Conservation (phyloP, 1,140 invertebrate genomes). For the Schmidtea mediterranea region DNA sequence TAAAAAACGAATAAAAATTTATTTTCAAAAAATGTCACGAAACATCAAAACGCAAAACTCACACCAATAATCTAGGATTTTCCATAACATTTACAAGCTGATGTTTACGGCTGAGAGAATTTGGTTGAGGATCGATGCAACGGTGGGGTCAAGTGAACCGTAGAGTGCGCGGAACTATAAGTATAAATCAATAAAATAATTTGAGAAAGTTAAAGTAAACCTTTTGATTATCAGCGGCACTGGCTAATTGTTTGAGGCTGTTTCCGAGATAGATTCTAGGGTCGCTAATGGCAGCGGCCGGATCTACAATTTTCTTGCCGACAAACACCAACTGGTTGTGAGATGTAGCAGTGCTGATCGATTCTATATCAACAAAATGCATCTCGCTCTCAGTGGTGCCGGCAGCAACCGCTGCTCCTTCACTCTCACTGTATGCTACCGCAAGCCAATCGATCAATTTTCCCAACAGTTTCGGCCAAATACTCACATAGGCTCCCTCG, state of each 20-base stretch:
- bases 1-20: no score
- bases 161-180: no score
- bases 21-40: no score
- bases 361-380: neutral
- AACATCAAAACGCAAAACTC: no score
- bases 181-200: no score
- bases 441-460: neutral
- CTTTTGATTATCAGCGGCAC: no score
- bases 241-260: slow-evolving; percentile 36
- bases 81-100: no score
- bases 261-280: slow-evolving; percentile 42
- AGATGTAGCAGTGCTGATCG: slow-evolving; percentile 29
- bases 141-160: no score
- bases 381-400: neutral
- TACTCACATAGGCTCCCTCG: slow-evolving; percentile 35
- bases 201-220: no score
- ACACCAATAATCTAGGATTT: no score
- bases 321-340: slow-evolving; percentile 64
- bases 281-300: slow-evolving; percentile 36
- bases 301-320: slow-evolving; percentile 42
- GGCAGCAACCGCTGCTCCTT: neutral
- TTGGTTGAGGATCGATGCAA: no score
- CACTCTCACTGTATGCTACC: neutral
- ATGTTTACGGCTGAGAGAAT: no score
- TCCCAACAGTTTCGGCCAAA: slow-evolving; percentile 31